A percentile compares a stretch with the other conserved stretches of the same genome.
These are phyloP conservation scores for Solea senegalensis DNA, from an alignment of 2,113 vertebrate genomes.

Conservation along the genomic window DNA sequence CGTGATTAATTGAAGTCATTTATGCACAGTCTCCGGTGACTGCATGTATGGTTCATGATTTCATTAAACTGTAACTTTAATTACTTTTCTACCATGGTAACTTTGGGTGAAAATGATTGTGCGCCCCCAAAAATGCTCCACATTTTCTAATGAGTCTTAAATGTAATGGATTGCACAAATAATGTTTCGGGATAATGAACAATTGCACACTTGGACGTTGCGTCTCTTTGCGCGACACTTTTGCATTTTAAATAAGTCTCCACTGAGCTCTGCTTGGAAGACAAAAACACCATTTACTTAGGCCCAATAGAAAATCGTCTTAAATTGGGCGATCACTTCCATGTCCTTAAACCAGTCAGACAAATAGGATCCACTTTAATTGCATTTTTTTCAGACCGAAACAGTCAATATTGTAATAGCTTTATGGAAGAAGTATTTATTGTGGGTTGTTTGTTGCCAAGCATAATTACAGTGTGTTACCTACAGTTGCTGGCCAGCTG, in stretches of 20 bases:
- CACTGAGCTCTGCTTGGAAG: not conserved
- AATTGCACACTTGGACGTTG: conserved; percentile 48
- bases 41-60: conserved; percentile 75
- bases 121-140: conserved; percentile 42
- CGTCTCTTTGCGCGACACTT: conserved; percentile 14
- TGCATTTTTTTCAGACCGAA: conserved; percentile 10
- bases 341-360: conserved; percentile 11
- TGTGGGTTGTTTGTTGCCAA: conserved; percentile 63
- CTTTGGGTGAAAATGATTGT: conserved; percentile 72
- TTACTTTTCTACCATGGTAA: conserved; percentile 73
- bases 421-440: conserved; percentile 62
- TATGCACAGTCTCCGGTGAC: conserved; percentile 70
- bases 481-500: conserved; percentile 59
- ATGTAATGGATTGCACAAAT: conserved; percentile 67
- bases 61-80: conserved; percentile 76
- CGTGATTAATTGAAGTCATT: conserved; percentile 82
- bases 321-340: not conserved
- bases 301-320: conserved; percentile 3
- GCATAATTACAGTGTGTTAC: conserved; percentile 72
- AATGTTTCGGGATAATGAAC: conserved; percentile 60
- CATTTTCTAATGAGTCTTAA: conserved; percentile 62
- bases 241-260: conserved; percentile 6
- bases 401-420: conserved; percentile 55
- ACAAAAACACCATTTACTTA: not conserved
- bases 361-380: conserved; percentile 38